Base-by-base conservation (phyloP, 2,113 vertebrate genomes). In the Falco punctatus region DNA sequence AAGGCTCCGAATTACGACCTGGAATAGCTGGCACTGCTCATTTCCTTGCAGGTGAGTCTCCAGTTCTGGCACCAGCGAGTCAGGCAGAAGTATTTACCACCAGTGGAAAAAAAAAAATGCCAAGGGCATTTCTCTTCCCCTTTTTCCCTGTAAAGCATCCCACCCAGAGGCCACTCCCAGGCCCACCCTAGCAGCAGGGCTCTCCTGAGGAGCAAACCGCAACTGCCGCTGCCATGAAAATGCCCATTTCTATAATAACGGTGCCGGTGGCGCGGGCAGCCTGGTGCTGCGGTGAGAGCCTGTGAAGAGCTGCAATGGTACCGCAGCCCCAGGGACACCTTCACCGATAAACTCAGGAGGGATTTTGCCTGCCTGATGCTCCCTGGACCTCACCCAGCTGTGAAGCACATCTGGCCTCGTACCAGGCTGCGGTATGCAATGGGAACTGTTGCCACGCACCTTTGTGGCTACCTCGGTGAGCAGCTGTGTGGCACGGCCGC, bases 1-100 rank as follows among this genome's bases (percentile, higher is more conserved):
- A 67, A 90, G 83, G 91, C 55, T 95, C 35, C 11, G 33, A 62
- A 93, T 71, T 91, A 52, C 15, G 92, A 87, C 69, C 79, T 61
- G 57, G 62, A 81, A 74, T 8, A 48, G 81, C 21, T 46, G 46
- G 57, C 71, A 49, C 69, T 59, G 74, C 55, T 13, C 59, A 32
- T 55, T 1, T 78, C 57, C 92, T 70, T 44, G 79, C 88, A 92
- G 90, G 88, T 89, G 48, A 88, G 84, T 54, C 90, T 85, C 66
- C 46, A 85, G 62, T 28, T 79, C 57, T 57, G 73, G 77, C 86
- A 84, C 57, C 21, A 66, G 44, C 22, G 82, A 82, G 46, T 24
- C 61, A 93, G 75, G 61, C 55, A 95, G 32, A 62, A 59, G 33
- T 26, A 35, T 82, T 65, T 69, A 71, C n/a, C 44, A 71, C 20